These are phyloP conservation scores for Agrotis segetum DNA, from an alignment of 2,888 invertebrate genomes.

Conservation along the genomic window DNA sequence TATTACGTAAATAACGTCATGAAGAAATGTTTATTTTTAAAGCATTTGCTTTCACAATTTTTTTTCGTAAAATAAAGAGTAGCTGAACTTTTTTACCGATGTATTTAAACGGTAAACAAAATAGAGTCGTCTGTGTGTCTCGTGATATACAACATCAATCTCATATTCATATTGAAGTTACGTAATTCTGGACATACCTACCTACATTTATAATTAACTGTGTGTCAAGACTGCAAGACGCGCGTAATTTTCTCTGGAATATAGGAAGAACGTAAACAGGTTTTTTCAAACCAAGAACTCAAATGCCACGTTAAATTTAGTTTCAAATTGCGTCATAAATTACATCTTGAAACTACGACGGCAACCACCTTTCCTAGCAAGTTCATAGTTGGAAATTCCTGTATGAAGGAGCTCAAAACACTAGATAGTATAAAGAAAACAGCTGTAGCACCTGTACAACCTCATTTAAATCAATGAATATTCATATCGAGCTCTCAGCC, in stretches of 20 bases:
- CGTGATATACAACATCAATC: slow-evolving; percentile 1
- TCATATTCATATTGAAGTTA: background rate
- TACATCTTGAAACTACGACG: slow-evolving; percentile 14
- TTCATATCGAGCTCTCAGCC: slow-evolving; percentile 64
- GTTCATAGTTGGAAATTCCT: slow-evolving; percentile 58
- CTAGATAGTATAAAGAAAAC: slow-evolving; percentile 67
- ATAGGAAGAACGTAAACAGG: slow-evolving; percentile 14
- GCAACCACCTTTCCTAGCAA: slow-evolving; percentile 12
- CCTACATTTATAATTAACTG: background rate
- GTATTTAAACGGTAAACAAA: slow-evolving; percentile 19
- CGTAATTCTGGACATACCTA: background rate
- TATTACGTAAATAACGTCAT: slow-evolving; percentile 27
- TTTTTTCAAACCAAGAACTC: slow-evolving; percentile 16
- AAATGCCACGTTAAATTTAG: slow-evolving; percentile 10
- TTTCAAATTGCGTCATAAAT: slow-evolving; percentile 38
- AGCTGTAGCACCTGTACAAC: slow-evolving; percentile 54
- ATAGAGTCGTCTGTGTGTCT: slow-evolving; percentile 1
- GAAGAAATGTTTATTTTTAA: slow-evolving; percentile 27
- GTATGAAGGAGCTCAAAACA: slow-evolving; percentile 65
- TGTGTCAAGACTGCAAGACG: background rate
- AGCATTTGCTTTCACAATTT: slow-evolving; percentile 20
- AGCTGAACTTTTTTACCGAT: slow-evolving; percentile 5
- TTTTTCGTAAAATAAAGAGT: slow-evolving; percentile 11
- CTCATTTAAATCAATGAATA: slow-evolving; percentile 69
- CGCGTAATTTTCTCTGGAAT: slow-evolving; percentile 2